A percentile compares a stretch with the other conserved stretches of the same genome.
Evolutionary conservation across 2,113 vertebrate genomes (phyloP).

Genomic region (Bettongia penicillata): DNA sequence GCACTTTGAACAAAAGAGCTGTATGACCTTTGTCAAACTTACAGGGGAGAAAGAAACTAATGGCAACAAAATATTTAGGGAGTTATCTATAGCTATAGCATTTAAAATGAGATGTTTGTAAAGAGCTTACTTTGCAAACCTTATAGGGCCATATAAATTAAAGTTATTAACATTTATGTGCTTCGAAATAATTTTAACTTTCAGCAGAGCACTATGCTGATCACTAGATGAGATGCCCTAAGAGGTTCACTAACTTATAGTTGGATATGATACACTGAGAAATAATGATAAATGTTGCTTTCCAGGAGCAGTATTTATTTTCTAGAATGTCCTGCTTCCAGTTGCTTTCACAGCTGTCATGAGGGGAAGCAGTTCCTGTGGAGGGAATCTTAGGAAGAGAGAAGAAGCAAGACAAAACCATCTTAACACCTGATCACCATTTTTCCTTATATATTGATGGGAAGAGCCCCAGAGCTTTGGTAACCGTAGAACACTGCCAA

Average conservation of each 20-base stretch:
- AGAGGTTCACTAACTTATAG: neutral
- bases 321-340: neutral
- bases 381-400: neutral
- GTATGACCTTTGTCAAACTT: neutral
- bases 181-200: neutral
- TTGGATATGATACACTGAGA: neutral
- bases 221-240: neutral
- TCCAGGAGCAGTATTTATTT: neutral
- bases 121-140: neutral
- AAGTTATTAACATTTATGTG: neutral
- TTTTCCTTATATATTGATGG: neutral
- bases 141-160: neutral
- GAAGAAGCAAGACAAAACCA: neutral
- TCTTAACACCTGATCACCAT: neutral
- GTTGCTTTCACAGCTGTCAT: neutral
- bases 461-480: neutral
- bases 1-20: constrained; percentile 19
- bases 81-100: neutral
- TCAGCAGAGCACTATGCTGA: neutral
- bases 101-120: neutral
- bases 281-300: neutral
- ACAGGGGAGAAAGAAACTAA: neutral
- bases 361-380: neutral
- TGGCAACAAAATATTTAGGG: constrained; percentile 27
- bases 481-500: neutral